Percentiles rank a stretch among this genome's conserved stretches.
These are phyloP conservation scores for Danaus plexippus DNA, from an alignment of 1,140 invertebrate species.

Conservation along the genomic window DNA sequence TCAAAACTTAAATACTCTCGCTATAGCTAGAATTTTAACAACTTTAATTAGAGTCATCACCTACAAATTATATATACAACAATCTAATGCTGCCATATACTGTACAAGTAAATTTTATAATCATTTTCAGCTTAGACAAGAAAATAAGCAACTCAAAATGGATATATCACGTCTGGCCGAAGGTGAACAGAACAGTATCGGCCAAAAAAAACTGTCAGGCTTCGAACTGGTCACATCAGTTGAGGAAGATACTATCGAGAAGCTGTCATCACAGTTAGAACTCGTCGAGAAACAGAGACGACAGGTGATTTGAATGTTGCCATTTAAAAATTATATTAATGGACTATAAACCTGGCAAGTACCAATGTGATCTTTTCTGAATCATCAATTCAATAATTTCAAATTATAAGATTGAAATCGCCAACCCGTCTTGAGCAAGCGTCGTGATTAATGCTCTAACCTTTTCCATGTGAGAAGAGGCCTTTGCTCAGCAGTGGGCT, in stretches of 20 bases:
- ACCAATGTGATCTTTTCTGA: too few relatives aligned
- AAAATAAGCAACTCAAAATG: constrained; percentile 50
- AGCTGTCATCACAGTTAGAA: constrained; percentile 55
- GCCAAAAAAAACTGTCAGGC: constrained; percentile 25
- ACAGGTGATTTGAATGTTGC: constrained; percentile 30
- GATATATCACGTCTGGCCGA: constrained; percentile 33
- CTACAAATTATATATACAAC: too few relatives aligned
- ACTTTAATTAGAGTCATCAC: too few relatives aligned
- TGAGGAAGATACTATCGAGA: constrained; percentile 58
- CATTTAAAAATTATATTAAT: background rate
- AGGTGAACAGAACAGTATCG: constrained; percentile 16
- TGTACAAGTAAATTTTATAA: constrained; percentile 1
- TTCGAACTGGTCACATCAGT: constrained; percentile 60
- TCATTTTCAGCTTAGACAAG: constrained; percentile 44
- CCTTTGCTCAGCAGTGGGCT: too few relatives aligned
- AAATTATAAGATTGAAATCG: too few relatives aligned
- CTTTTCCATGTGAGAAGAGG: too few relatives aligned
- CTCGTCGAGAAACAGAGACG: constrained; percentile 59
- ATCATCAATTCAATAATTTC: too few relatives aligned
- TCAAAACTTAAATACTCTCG: too few relatives aligned
- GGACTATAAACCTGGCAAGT: background rate
- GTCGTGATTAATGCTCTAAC: too few relatives aligned
- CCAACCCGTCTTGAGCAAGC: too few relatives aligned
- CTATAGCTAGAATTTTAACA: too few relatives aligned
- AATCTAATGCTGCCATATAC: too few relatives aligned